Base-by-base conservation (phyloP, 2,888 invertebrate genomes). In the Spicauda simplicius region DNA sequence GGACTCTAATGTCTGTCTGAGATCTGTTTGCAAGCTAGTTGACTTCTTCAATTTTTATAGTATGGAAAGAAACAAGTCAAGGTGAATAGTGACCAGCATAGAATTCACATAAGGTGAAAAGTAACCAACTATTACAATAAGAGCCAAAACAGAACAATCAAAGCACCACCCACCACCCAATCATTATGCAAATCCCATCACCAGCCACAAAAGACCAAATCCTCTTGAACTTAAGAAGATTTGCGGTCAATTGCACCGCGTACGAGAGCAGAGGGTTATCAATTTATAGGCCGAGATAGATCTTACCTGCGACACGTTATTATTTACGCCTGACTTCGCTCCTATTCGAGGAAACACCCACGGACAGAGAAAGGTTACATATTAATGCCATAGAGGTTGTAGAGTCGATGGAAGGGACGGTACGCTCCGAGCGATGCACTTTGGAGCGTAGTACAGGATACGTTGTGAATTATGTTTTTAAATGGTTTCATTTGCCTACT, bases 271-370 rank as follows among this genome's bases (percentile, higher is more conserved):
- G 45, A 60, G 55, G 60, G 62, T 62, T 70, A 72, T 70, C 71
- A 70, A 69, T 73, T 69, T 73, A 74, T 71, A 66, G 70, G 57
- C 45, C 64, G 68, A 71, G 72, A 71, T 71, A 64, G 68, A 74
- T 74, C 74, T 73, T 68, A 61, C 52, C 10, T 62, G 66, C 57
- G 69, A 68, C 70, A 69, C 59, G 69, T 70, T 74, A 74, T 74
- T 74, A 75, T 75, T 76, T 73, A 72, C 70, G 62, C 61, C 65
- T 20, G 71, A 66, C 58, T 65, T 68, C 20, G 71, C 71, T 68
- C 65, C 67, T 73, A 74, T 74, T 77, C 73, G 67, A 70, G 69
- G 74, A 72, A 74, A 69, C 76, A 73, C 77, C 77, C 76, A 77
- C 76, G 76, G 64, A 58, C 56, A 70, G 69, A 70, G 73, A 73